Base-by-base conservation (phyloP, 2,797 vertebrate genomes). In the Sparidentex hasta region DNA sequence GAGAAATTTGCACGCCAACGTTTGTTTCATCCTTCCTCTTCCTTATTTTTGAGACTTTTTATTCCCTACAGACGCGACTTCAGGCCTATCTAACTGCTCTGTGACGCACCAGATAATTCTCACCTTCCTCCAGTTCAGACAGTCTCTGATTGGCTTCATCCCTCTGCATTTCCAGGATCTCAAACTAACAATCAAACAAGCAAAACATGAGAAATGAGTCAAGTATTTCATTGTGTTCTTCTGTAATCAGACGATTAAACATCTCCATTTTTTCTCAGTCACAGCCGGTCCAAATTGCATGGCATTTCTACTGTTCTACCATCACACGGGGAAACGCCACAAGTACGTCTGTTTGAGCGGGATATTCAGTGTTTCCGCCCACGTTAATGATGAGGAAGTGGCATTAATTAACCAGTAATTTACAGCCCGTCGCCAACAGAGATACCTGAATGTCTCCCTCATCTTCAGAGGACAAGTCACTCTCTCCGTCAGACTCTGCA, bases 91-190 rank as follows among this genome's bases (percentile, higher is more conserved):
- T 11, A 8, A 41, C 18, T 48, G 25, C 7, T 1, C 11, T 12
- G 27, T 56, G 21, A 11, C 6, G 41, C n/a, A 23, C 21, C 43
- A 20, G 5, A 46, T 21, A 0, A 29, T 29, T 27, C 89, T 90
- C 78, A 96, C 96, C 94, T 73, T 95, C 90, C 83, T 96, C 93
- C 1, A 96, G 81, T 59, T 95, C 86, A 1, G 76, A 75, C 59
- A 96, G 92, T 43, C 20, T 92, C 47, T 93, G 82, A 80, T 94
- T 89, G 0, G 92, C 88, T 9, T 95, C 91, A 1, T 82, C 92
- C 8, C 80, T 81, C 76, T 95, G 91, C 44, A 79, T 90, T 29
- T 90, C 86, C 44, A 91, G 81, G 68, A 89, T 64, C 2, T 70
- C 84, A 7, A 51, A 91, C 94, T 96, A 71, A 51, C 62, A 75